Percentiles rank a stretch among this genome's conserved stretches.
phyloP scores from a whole-genome alignment of 1,140 invertebrate species.

The Drosophila nigrodunni region DNA sequence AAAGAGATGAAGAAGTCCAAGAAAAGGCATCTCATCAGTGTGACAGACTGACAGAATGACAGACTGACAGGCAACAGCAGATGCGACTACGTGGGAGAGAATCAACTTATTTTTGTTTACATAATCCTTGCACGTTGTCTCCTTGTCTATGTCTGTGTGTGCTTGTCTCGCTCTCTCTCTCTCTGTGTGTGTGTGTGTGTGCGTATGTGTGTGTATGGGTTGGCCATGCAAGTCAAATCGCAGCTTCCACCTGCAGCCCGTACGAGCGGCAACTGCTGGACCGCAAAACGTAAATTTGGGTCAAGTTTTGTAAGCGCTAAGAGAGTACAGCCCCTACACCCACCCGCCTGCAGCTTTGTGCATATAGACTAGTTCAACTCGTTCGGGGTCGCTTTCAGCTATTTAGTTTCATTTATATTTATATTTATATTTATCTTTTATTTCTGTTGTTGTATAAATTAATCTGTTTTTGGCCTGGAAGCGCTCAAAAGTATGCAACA shows the following conservation, averaged over 20 bases:
- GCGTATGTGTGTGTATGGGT: neutral
- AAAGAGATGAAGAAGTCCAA: constrained; percentile 20
- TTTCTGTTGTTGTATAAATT: constrained; percentile 18
- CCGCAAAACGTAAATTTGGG: constrained; percentile 77
- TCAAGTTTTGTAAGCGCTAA: constrained; percentile 75
- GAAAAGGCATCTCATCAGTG: constrained; percentile 35
- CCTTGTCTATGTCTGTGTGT: constrained; percentile 18
- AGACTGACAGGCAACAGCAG: constrained; percentile 20
- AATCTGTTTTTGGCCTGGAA: constrained; percentile 3
- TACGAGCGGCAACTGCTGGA: constrained; percentile 60
- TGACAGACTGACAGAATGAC: constrained; percentile 19
- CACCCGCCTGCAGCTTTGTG: neutral
- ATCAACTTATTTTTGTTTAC: constrained; percentile 74
- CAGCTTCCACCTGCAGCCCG: constrained; percentile 26
- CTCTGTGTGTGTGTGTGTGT: constrained; percentile 9
- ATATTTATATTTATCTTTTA: constrained; percentile 2
- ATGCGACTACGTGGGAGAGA: constrained; percentile 27
- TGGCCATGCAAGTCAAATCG: constrained; percentile 16
- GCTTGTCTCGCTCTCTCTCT: constrained; percentile 3
- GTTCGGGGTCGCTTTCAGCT: constrained; percentile 11
- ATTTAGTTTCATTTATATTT: neutral
- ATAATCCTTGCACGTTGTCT: constrained; percentile 80
- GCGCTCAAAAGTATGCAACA: constrained; percentile 35
- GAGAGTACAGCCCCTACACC: constrained; percentile 18
- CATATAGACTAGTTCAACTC: constrained; percentile 13